These are phyloP conservation scores for Dolomedes plantarius DNA, from an alignment of 2,888 invertebrate genomes.

Conservation along the genomic window DNA sequence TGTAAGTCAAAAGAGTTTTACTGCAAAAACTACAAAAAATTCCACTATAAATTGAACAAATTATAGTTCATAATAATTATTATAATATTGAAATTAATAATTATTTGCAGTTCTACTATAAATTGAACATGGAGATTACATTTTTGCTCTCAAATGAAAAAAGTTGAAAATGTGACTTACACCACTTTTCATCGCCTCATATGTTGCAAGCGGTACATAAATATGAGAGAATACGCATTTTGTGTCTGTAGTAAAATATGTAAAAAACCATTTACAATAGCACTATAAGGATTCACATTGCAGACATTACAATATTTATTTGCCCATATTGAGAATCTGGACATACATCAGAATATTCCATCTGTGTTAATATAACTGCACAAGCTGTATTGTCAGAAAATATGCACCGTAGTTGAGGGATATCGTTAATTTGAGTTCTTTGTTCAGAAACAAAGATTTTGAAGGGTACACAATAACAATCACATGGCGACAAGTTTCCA, in stretches of 20 bases:
- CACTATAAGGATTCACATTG: no score
- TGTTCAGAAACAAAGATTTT: not conserved
- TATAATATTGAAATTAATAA: no score
- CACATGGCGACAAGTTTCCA: not conserved
- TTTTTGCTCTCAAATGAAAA: no score
- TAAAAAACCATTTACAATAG: constrained; percentile 31
- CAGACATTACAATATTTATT: not conserved
- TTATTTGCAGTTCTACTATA: no score
- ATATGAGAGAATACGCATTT: constrained; percentile 70
- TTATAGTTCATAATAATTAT: no score
- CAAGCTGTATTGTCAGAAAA: not conserved
- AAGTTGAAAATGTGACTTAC: no score
- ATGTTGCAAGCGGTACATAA: constrained; percentile 71
- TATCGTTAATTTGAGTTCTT: not conserved
- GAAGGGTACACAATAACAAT: not conserved
- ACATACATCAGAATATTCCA: not conserved
- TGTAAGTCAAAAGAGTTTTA: no score
- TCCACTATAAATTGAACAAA: no score
- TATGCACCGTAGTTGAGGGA: not conserved
- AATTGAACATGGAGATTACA: no score
- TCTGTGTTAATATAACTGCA: not conserved
- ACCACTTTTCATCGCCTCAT: no score
- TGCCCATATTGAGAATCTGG: not conserved
- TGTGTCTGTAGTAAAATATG: constrained; percentile 67
- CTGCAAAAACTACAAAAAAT: no score